Evolutionary conservation across 2,113 vertebrate genomes (phyloP), one percentile per base, ranked within the genome.

Genomic region (Acanthisitta chloris): DNA sequence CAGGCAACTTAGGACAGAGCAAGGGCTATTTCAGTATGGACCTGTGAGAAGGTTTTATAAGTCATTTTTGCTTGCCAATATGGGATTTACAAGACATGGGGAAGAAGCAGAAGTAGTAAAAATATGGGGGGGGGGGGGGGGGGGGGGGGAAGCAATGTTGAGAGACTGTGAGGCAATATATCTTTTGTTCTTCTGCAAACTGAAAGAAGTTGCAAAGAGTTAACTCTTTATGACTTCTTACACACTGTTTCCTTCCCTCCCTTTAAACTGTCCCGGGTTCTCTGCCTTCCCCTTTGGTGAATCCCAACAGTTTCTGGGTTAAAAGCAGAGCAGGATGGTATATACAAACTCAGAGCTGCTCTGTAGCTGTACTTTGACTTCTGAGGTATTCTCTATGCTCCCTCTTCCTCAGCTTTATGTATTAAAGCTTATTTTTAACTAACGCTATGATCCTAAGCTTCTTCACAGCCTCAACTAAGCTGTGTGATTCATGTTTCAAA

Each of bases 341-440:
- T 29, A 66, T 64, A 81, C 61, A 86, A 73, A 79, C 67, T 85
- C 61, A 62, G 61, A 85, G 78, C 26, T 88, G 69, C 83, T 94
- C 85, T 77, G 84, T 72, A 87, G 86, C 61, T 59, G 28, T 94
- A 74, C 58, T 74, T 64, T 17, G 31, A 33, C 72, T 94, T 89
- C 92, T 81, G 78, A 94, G 86, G 52, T 94, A 88, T 73, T 95
- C 4, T 19, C 34, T 90, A 4, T 76, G 62, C 67, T 96, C 42
- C 48, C 31, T 81, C 74, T 89, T 86, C 81, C 88, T 90, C 79
- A 91, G 90, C 80, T 95, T 93, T 92, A 90, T 95, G 90, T 89
- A 94, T 86, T 90, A 77, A 84, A 96, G 88, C 88, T 94, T 97
- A 94, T 96, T 97, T 98, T 97, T 97, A 96, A 97, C 81, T 65